Base-by-base conservation (phyloP, 2,888 invertebrate genomes). In the Campaea margaritaria region DNA sequence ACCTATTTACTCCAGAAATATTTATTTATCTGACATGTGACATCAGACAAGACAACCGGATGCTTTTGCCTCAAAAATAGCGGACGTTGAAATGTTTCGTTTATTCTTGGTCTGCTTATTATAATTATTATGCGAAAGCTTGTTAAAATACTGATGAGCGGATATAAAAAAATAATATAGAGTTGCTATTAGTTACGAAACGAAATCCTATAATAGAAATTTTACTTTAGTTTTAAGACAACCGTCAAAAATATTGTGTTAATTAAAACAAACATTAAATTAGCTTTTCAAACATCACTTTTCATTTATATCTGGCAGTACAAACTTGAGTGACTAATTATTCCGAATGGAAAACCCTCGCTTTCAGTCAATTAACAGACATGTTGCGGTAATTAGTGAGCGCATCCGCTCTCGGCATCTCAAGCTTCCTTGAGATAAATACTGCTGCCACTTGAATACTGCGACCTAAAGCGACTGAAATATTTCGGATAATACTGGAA, bases 1-100 rank as follows among this genome's bases (percentile, higher is more conserved):
- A 46, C 15, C 44, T 41, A 42, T 42, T 47, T 54, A 46, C 13
- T 41, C 16, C 36, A 27, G 14, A 41, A 15, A 16, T 46, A 31
- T 52, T 41, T 47, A 34, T 54, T 47, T 54, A 47, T 54, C 47
- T 47, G 54, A 47, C 47, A 42, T 31, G 31, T n/a, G 41, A 54
- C 47, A 47, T 38, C 9, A 4, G 14, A 39, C 39, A 14, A 54
- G 54, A 54, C 54, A 54, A 47, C 42, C 54, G 42, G 34, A 47
- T 31, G 54, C 47, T 54, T 54, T 42, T 42, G 47, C 34, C 11
- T 4, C 21, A 38, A 15, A 15, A 47, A 10, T 12, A 12, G 36
- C n/a, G n/a, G 5, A 36, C 36, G 36, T 31, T 42, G 42, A 43
- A 36, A 16, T 51, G 43, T 51, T 50, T 51, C 13, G 36, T 36